Percentiles rank a stretch among this genome's conserved stretches.
Conservation (phyloP, 2,113 vertebrate species). For the Sebastes fasciatus region DNA sequence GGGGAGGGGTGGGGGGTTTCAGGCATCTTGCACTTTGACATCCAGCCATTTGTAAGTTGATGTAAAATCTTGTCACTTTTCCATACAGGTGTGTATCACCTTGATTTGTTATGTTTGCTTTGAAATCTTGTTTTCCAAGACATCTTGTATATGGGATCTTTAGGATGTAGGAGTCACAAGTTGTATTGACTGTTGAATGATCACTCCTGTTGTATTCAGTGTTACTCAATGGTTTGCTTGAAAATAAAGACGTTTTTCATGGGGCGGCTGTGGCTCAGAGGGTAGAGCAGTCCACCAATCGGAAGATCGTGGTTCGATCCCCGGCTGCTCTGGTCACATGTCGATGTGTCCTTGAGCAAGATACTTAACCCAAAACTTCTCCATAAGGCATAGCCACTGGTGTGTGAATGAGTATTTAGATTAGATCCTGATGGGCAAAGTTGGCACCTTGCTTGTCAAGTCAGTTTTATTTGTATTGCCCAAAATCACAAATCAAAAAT, state of each 20-base stretch:
- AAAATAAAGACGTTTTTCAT: slow-evolving; percentile 81
- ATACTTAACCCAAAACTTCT: no score
- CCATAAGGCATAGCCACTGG: no score
- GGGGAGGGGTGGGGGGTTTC: neutral
- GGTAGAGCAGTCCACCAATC: no score
- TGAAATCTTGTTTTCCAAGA: slow-evolving; percentile 74
- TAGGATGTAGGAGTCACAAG: slow-evolving; percentile 70
- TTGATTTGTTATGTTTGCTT: slow-evolving; percentile 75
- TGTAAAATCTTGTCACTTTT: slow-evolving; percentile 80
- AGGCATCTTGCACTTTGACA: slow-evolving; percentile 80
- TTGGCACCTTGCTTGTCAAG: no score
- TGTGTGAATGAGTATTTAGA: no score
- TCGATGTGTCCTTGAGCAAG: no score
- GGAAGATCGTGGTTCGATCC: no score
- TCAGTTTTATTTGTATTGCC: no score
- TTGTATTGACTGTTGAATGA: slow-evolving; percentile 82
- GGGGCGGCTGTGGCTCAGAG: no score
- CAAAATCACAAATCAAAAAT: no score
- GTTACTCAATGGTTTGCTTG: slow-evolving; percentile 81
- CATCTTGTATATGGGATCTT: slow-evolving; percentile 76
- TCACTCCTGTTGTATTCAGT: slow-evolving; percentile 84
- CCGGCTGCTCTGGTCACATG: no score
- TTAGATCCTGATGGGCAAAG: no score
- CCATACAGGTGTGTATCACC: slow-evolving; percentile 71
- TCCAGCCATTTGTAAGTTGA: slow-evolving; percentile 80